These are phyloP conservation scores for Triplophysa rosa DNA, from an alignment of 2,113 vertebrate genomes.

Conservation along the genomic window DNA sequence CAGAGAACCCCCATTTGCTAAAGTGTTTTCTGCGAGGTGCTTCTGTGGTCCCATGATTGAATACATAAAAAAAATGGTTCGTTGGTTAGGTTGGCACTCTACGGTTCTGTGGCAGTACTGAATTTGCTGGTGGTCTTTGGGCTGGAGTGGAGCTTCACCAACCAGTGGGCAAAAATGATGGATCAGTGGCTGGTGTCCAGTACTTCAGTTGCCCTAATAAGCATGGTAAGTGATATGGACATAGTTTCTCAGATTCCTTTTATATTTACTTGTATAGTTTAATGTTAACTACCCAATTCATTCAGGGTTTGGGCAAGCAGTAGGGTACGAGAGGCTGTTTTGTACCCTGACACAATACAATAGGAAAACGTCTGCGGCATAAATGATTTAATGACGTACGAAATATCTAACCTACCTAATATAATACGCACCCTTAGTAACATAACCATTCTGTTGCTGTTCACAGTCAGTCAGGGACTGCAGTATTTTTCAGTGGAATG, in stretches of 20 bases:
- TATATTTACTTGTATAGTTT: slow-evolving; percentile 6
- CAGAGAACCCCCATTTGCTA: slow-evolving; percentile 4
- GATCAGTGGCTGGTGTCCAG: slow-evolving; percentile 88
- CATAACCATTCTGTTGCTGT: no score
- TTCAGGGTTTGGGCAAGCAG: no score
- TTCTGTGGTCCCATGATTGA: background rate
- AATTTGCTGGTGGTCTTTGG: slow-evolving; percentile 95
- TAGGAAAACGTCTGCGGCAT: no score
- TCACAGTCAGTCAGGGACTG: no score
- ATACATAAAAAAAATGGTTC: slow-evolving; percentile 10
- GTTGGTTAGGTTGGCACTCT: slow-evolving; percentile 82
- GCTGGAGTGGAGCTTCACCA: slow-evolving; percentile 93
- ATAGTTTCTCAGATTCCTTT: background rate
- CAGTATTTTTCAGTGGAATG: no score
- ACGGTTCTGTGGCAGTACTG: slow-evolving; percentile 88
- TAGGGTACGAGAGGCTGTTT: no score
- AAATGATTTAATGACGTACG: no score
- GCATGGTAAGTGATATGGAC: slow-evolving; percentile 72
- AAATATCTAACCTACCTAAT: no score
- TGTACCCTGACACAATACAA: no score
- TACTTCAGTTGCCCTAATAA: slow-evolving; percentile 90
- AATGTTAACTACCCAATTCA: background rate
- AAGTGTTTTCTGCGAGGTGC: background rate
- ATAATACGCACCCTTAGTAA: no score
- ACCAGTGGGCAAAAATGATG: slow-evolving; percentile 93